These are phyloP conservation scores for Papilio gigon DNA, from an alignment of 2,888 invertebrate species.

Conservation along the genomic window DNA sequence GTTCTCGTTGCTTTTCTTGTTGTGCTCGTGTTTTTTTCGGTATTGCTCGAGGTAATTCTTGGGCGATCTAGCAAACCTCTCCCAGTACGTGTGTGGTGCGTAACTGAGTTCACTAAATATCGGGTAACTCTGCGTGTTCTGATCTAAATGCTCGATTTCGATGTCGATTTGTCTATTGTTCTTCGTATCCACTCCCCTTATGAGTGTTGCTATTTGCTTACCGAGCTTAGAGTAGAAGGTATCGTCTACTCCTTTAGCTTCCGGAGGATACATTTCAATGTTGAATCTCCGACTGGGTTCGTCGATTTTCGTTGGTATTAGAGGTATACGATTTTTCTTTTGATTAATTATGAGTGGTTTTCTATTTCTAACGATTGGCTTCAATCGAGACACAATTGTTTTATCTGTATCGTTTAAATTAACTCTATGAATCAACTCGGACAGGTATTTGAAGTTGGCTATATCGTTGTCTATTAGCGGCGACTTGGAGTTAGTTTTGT, in stretches of 20 bases:
- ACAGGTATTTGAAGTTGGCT: conserved; percentile 71
- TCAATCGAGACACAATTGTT: conserved; percentile 40
- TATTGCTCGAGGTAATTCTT: conserved; percentile 48
- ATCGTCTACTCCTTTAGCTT: conserved; percentile 52
- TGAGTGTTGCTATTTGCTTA: conserved; percentile 70
- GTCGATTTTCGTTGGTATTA: conserved; percentile 37
- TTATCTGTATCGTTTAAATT: conserved; percentile 54
- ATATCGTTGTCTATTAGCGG: conserved; percentile 50
- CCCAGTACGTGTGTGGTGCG: conserved; percentile 68
- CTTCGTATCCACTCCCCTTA: conserved; percentile 60
- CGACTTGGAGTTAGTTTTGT: conserved; percentile 42
- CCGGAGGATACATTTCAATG: conserved; percentile 43
- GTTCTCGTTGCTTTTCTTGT: conserved; percentile 61
- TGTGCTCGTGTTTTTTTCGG: conserved; percentile 50
- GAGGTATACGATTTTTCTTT: conserved; percentile 39
- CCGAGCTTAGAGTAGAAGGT: conserved; percentile 67
- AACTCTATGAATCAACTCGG: conserved; percentile 68
- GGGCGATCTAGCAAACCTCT: conserved; percentile 71
- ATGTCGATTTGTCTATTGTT: conserved; percentile 56
- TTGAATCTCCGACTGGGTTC: conserved; percentile 42
- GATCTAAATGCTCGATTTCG: conserved; percentile 52
- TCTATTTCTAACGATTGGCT: conserved; percentile 44
- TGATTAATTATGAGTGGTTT: conserved; percentile 41
- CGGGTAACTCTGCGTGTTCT: conserved; percentile 49
- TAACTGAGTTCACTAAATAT: conserved; percentile 59